phyloP scores from a whole-genome alignment of 2,797 vertebrate genomes.

The Nyctalus aviator region DNA sequence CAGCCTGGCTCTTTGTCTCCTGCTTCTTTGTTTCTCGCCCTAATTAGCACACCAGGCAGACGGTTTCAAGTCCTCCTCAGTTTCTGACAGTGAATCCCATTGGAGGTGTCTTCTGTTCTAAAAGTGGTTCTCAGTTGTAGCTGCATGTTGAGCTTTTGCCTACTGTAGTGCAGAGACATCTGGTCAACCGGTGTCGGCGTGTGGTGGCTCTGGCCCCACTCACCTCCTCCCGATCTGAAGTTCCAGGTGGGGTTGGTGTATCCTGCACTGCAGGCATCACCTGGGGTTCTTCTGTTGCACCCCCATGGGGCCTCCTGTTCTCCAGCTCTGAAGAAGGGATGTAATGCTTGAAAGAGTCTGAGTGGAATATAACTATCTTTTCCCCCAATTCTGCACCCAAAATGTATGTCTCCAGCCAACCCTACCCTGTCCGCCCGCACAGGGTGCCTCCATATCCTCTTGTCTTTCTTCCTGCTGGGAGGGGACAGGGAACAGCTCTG shows the following conservation, averaged over 20 bases:
- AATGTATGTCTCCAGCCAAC: rapidly evolving
- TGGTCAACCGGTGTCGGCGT: rapidly evolving
- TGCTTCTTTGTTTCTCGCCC: not conserved
- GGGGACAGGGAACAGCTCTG: rapidly evolving
- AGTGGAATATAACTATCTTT: not conserved
- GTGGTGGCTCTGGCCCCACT: rapidly evolving
- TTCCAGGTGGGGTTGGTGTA: rapidly evolving
- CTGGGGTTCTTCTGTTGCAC: too few relatives aligned
- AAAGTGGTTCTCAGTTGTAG: not conserved
- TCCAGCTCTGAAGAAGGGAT: not conserved
- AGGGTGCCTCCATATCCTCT: rapidly evolving
- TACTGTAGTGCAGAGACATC: rapidly evolving
- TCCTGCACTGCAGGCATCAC: not conserved
- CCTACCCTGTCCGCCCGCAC: not conserved
- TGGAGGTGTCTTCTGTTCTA: not conserved
- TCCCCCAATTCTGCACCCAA: not conserved
- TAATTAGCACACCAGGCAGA: not conserved
- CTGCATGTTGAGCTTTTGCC: rapidly evolving
- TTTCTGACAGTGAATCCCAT: rapidly evolving
- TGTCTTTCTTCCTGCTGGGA: not conserved
- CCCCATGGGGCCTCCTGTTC: too few relatives aligned
- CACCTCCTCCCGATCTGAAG: not conserved
- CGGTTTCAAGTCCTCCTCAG: not conserved
- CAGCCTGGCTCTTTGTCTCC: not conserved
- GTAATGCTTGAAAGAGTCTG: not conserved